Evolutionary conservation across 2,888 invertebrate genomes (phyloP), one percentile per base, ranked within the genome.

Genomic region (Trachelus iudaicus): DNA sequence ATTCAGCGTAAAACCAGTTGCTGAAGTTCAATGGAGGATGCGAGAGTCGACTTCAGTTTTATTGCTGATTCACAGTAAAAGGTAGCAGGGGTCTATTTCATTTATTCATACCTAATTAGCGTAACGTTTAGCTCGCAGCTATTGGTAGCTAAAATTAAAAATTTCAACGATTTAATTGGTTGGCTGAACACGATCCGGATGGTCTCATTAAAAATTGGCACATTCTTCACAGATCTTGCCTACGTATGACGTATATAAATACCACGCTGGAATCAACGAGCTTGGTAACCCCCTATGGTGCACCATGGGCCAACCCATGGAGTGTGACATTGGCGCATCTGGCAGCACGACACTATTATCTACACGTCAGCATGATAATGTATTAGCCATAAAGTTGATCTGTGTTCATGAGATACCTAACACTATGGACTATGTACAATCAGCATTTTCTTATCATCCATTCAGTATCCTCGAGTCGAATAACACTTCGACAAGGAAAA

Each of bases 301-400:
- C 69, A 81, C 77, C 76, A 69, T 77, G 75, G 77, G 75, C 76
- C 78, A 82, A 82, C 79, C 82, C 86, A 81, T 83, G 83, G 84
- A 85, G 83, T 86, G 88, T 89, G 88, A 89, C 89, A 89, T 89
- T 88, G 83, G 78, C 81, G 84, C 89, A 89, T 89, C 88, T 89
- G 89, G 79, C 80, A 40, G 30, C 68, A n/a, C 75, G 35, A 79
- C 82, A 77, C 79, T 80, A 80, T 83, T 84, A 82, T 81, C 81
- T 33, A 69, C 76, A 69, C 74, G 82, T 81, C 82, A 81, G 74
- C 77, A 79, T 76, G 81, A 69, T 69, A 81, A 82, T 78, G 78
- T 82, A 81, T 83, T 76, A 81, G 80, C 81, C 80, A 82, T 81
- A 79, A 79, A 82, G 77, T 78, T 81, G 80, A 84, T 84, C 80